Base-by-base conservation (phyloP, 2,797 vertebrate genomes). In the Champsocephalus gunnari region DNA sequence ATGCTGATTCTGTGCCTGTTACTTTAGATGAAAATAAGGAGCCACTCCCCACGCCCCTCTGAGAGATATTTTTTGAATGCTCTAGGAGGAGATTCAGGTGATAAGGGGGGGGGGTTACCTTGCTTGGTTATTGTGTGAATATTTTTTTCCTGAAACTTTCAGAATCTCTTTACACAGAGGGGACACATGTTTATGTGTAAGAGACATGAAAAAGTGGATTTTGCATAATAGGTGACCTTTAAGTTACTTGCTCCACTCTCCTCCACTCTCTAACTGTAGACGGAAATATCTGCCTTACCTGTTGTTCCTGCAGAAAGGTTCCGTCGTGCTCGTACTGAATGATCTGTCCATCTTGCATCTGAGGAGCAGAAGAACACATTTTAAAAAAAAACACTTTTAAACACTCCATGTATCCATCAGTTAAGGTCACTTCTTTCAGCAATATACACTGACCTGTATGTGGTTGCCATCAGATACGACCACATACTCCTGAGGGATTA, bases 271-370 rank as follows among this genome's bases (percentile, higher is more conserved):
- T 34, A 12, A 28, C 3, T 47, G 1, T 12, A 16, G 28, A 64
- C 5, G 1, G 13, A 53, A 4, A 50, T 4, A 44, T n/a, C 32
- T 12, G 48, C 44, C 78, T 89, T 73, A 99, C 98, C 97, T 99
- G 97, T 0, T 97, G 96, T 82, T 98, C 97, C 24, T 96, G 96
- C 5, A 98, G 86, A 83, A 98, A 96, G 0, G 95, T 90, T 34
- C 95, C 87, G 0, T 96, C 97, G 54, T 96, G 96, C 77, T 99
- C 98, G 0, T 99, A 99, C 91, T 99, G 98, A 86, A 99, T 99
- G 85, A 99, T 98, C 83, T 97, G 98, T 56, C 97, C 97, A 5
- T 99, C 98, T 80, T 97, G 94, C 47, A 99, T 96, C 98, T 99
- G 80, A 76, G 19, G 14, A 38, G 62, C 4, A 45, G 49, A 6